A percentile compares a stretch with the other conserved stretches of the same genome.
These are phyloP conservation scores for Drosophila lacteicornis DNA, from an alignment of 1,140 invertebrate species.

Conservation along the genomic window DNA sequence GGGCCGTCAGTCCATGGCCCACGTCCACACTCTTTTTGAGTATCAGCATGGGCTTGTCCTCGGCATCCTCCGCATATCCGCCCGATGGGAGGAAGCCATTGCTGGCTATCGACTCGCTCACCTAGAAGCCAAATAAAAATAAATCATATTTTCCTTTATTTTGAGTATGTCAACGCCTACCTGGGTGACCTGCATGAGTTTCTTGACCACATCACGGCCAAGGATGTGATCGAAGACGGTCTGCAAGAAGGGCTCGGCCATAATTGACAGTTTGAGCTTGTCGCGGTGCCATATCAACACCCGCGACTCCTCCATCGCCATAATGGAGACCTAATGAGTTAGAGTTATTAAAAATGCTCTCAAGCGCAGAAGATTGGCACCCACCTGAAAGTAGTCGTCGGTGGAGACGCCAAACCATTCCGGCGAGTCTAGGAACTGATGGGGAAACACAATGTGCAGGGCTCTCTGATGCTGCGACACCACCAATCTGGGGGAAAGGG, in stretches of 20 bases:
- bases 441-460: constrained; percentile 94
- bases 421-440: constrained; percentile 96
- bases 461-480: constrained; percentile 94
- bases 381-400: constrained; percentile 95
- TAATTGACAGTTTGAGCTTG: constrained; percentile 93
- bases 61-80: constrained; percentile 88
- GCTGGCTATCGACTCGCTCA: constrained; percentile 92
- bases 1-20: constrained; percentile 90
- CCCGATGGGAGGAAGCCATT: constrained; percentile 89
- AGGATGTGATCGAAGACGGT: constrained; percentile 95
- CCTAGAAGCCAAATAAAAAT: constrained; percentile 85
- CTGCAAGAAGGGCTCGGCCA: constrained; percentile 92
- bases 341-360: not conserved
- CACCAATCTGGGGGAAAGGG: constrained; percentile 88
- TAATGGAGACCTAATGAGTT: constrained; percentile 93
- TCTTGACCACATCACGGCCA: constrained; percentile 95
- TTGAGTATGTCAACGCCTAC: too few relatives aligned
- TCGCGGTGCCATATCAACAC: constrained; percentile 94
- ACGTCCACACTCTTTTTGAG: constrained; percentile 90
- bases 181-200: constrained; percentile 92
- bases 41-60: constrained; percentile 91
- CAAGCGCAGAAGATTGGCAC: not conserved
- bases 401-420: constrained; percentile 96
- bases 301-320: constrained; percentile 94
- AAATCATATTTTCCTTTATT: too few relatives aligned